Conservation (phyloP, 2,797 vertebrate species). For the Macrochelys suwanniensis region DNA sequence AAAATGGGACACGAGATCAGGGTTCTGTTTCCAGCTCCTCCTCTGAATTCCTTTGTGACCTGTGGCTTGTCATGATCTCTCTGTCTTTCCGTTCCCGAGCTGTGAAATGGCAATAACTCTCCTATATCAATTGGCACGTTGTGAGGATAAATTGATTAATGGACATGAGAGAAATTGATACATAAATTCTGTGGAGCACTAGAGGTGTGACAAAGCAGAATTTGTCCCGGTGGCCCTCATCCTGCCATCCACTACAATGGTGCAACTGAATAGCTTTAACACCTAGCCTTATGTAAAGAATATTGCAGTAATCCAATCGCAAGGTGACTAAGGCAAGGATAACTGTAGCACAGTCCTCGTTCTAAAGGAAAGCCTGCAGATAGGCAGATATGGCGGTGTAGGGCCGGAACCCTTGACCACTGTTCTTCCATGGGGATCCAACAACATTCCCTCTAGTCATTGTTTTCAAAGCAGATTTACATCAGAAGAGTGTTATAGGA, state of each 20-base stretch:
- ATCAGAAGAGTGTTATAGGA: not conserved
- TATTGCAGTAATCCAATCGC: not conserved
- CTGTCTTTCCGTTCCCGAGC: not conserved
- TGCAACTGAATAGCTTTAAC: not conserved
- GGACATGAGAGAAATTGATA: not conserved
- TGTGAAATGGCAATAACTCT: not conserved
- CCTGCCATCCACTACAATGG: not conserved
- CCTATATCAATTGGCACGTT: not conserved
- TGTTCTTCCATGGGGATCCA: not conserved
- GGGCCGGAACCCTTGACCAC: not conserved
- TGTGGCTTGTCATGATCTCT: not conserved
- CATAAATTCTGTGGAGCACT: not conserved
- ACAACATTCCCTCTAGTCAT: not conserved
- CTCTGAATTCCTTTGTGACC: not conserved
- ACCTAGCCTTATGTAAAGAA: not conserved
- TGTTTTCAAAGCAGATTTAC: not conserved
- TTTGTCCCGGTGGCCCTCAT: not conserved
- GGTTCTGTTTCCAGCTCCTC: not conserved
- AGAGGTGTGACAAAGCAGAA: not conserved
- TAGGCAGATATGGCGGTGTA: not conserved
- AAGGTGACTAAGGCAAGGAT: not conserved
- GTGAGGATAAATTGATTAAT: not conserved
- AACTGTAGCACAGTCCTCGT: not conserved
- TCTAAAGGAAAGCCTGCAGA: not conserved
- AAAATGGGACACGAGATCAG: constrained; percentile 22